Base-by-base conservation (phyloP, 1,140 invertebrate genomes). In the Telenomus remus region DNA sequence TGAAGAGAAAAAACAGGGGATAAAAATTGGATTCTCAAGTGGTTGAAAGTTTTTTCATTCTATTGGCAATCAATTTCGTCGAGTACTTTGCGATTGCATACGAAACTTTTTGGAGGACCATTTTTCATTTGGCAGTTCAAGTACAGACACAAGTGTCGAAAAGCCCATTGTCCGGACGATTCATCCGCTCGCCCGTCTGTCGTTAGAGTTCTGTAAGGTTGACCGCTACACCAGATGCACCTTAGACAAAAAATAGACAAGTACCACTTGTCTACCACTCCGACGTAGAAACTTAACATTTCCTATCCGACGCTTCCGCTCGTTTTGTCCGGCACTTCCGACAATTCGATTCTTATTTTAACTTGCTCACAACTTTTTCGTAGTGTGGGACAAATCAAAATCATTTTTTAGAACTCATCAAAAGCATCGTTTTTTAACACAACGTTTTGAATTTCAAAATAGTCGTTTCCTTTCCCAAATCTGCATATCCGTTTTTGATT, bases 191-290 rank as follows among this genome's bases (percentile, higher is more conserved):
- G 34, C 35, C 5, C 10, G 27, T 12, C 49, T 43, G 50, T 4
- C 27, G 43, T 49, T 61, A 55, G 66, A 70, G 49, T 50, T 55
- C 13, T 53, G 5, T 56, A 63, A 63, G 63, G 50, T 56, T 63
- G 59, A 63, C 68, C 57, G 68, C 68, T 47, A 14, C 66, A 70
- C 19, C 68, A 71, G 57, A 71, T 71, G 68, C 56, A 71, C 37
- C n/a, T 63, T 63, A 63, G 53, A 69, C 56, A 68, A 60, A 69
- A 59, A 56, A 37, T 71, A 71, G 68, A 64, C 68, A 64, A 56
- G 53, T 64, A 57, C 53, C 42, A 71, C 68, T 71, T 64, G 68
- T 71, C 59, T 71, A 47, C 19, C 53, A 35, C 63, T 63, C 57
- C 57, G 37, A 34, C 63, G 59, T 61, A 57, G 59, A 51, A 57